Base-by-base conservation (phyloP, 2,797 vertebrate genomes). In the Sus cebifrons region DNA sequence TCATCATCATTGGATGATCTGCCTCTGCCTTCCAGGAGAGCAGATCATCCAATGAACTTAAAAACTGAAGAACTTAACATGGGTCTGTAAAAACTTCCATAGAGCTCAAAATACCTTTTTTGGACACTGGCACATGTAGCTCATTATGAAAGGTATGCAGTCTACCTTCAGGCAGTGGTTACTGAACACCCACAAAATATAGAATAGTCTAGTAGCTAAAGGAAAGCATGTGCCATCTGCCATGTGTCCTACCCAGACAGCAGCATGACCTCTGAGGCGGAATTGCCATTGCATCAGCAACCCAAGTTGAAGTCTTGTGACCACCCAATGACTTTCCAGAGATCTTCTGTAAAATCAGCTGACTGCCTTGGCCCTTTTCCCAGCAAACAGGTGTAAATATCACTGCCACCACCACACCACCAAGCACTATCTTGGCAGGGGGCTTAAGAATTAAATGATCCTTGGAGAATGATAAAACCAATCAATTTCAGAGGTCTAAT, bases 391-490 rank as follows among this genome's bases (percentile, higher is more conserved):
- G 96, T 97, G 85, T 82, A 87, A 96, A 91, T 86, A 93, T 85
- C 92, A 97, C 93, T 67, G 83, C 93, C 29, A 96, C 86, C 44
- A 89, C 27, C 75, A 89, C 20, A 71, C 25, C 84, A 91, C 58
- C 86, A 92, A 93, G 58, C 52, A 67, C 77, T 94, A 62, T 93
- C 89, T 89, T 95, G 93, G 95, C 82, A 96, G 78, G 73, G 90
- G 81, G 79, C 13, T 89, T 96, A 94, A 93, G 95, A 94, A 98
- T 88, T 85, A 97, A 97, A 97, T 64, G 95, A 95, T 86, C 95
- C 95, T 95, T 98, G 89, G 95, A 97, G 67, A 97, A 97, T 87
- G 86, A 95, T 79, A 88, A 79, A 77, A 97, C 81, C 89, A 94
- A 75, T 96, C 81, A 86, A 58, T 93, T 97, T 68, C 67, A 79